Evolutionary conservation across 2,888 invertebrate genomes (phyloP).

Genomic region (Harpalus rufipes): DNA sequence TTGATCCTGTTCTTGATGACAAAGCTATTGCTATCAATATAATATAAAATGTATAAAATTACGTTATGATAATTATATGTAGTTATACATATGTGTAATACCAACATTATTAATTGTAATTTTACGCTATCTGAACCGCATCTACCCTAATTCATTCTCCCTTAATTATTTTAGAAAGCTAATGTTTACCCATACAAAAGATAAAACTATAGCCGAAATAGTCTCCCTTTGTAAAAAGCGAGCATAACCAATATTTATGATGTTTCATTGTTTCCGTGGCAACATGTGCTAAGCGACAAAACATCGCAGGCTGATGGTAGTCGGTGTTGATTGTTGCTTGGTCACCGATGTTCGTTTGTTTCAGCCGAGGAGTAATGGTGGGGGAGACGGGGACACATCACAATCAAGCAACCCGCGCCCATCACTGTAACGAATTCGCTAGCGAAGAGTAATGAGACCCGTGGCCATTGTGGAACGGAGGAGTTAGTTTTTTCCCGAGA

Average conservation of each 20-base stretch:
- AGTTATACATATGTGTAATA: too few species aligned
- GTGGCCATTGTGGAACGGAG: slow-evolving; percentile 53
- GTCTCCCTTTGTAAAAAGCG: background rate
- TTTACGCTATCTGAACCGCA: background rate
- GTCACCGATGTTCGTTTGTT: slow-evolving; percentile 54
- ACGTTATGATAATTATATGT: too few species aligned
- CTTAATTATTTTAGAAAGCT: slow-evolving; percentile 10
- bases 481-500: slow-evolving; percentile 28
- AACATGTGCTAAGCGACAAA: slow-evolving; percentile 32
- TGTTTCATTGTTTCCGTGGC: slow-evolving; percentile 1
- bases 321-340: slow-evolving; percentile 48
- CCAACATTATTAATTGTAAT: too few species aligned
- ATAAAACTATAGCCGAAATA: background rate
- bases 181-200: background rate
- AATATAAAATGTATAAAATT: too few species aligned
- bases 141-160: background rate
- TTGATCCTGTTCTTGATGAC: too few species aligned
- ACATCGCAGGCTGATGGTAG: background rate
- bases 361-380: background rate
- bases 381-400: background rate
- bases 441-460: slow-evolving; percentile 54
- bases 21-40: too few species aligned
- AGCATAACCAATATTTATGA: slow-evolving; percentile 6
- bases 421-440: slow-evolving; percentile 64
- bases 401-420: slow-evolving; percentile 57